Conservation (phyloP, 2,888 invertebrate species). For the Mimas tiliae region DNA sequence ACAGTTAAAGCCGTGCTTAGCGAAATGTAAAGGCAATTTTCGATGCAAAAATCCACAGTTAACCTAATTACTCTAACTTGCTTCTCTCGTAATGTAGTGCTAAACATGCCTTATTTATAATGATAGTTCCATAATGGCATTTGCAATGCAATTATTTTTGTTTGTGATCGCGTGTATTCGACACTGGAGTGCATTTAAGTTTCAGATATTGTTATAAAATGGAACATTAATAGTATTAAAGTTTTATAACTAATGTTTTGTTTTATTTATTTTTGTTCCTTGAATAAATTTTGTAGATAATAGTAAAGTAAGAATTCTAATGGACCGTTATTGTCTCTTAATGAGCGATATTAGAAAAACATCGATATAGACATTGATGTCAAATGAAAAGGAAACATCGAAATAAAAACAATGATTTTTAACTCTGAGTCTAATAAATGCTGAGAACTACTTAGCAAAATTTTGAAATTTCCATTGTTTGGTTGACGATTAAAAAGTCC, state of each 20-base stretch:
- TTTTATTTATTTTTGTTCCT: constrained; percentile 42
- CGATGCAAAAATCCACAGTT: constrained; percentile 27
- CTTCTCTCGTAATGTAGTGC: constrained; percentile 58
- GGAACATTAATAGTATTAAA: constrained; percentile 79
- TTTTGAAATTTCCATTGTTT: no score
- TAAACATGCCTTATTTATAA: constrained; percentile 60
- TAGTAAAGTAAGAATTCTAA: no score
- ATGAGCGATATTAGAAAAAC: no score
- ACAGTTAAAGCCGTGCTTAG: no score
- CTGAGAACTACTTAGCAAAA: no score
- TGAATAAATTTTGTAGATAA: neutral
- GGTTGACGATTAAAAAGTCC: no score
- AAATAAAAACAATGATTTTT: no score
- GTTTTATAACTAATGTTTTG: constrained; percentile 55
- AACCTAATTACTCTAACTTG: constrained; percentile 29
- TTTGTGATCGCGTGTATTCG: constrained; percentile 47
- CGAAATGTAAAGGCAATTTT: constrained; percentile 28
- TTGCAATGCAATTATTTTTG: constrained; percentile 42
- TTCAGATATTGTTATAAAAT: constrained; percentile 52
- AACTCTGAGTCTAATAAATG: no score
- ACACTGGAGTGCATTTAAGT: constrained; percentile 60
- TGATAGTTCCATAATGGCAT: constrained; percentile 37
- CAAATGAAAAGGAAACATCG: no score
- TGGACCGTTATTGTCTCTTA: no score
- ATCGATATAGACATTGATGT: no score